Base-by-base conservation (phyloP, 2,113 vertebrate species). In the Neotoma lepida region DNA sequence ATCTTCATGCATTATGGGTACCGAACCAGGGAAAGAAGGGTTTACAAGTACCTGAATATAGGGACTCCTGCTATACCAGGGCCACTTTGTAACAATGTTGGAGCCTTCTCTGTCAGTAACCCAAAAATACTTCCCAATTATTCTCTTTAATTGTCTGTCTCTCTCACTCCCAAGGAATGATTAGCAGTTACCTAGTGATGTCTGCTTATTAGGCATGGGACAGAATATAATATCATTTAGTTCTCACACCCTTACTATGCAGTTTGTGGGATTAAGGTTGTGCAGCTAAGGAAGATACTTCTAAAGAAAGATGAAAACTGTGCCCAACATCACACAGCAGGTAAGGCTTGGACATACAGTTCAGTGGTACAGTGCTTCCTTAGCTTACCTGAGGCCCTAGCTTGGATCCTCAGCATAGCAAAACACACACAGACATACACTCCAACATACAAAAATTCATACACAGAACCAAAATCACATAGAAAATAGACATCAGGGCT, bases 281-380 rank as follows among this genome's bases (percentile, higher is more conserved):
- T 66, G 15, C 14, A 76, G 86, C 81, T 9, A 8, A 91, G 70
- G 33, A 17, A 68, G 44, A 64, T 10, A 49, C 20, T 12, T 68
- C 68, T n/a, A 82, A 88, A 95, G 71, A 90, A 1, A 92, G 33
- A 81, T 39, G 22, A 92, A 96, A 86, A 51, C 41, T 9, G 33
- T 14, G 70, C 18, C 44, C 28, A 58, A 86, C 20, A 28, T 74
- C 41, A 70, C 30, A 54, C 1, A 44, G 92, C 39, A 64, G 76
- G 89, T 0, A 68, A 58, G 77, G 15, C 8, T 5, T 54, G 35
- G 24, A 8, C 22, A 70, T 17, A 18, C 10, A 68, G 46, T 51
- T 70, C 24, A 71, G 66, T 87, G 49, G 35, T 4, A 41, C 35
- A 87, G 15, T 0, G 3, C 14, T 73, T 17, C 24, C 49, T 39